Conservation (phyloP, 1,140 invertebrate species). For the Euschistus heros region DNA sequence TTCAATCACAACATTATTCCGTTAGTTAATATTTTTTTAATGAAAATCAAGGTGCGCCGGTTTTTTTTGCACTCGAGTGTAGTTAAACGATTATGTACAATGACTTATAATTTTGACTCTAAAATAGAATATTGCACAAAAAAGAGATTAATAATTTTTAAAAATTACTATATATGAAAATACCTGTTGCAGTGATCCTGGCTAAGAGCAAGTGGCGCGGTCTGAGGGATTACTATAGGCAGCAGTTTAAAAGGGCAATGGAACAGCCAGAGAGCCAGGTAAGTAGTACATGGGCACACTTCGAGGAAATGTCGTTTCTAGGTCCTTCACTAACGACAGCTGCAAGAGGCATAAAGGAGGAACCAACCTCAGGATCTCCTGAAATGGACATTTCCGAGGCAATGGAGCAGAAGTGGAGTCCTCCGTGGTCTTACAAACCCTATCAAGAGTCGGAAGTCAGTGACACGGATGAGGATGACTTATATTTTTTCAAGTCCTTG, state of each 20-base stretch:
- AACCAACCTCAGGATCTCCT: background rate
- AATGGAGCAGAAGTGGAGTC: constrained; percentile 9
- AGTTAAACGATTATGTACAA: too few relatives aligned
- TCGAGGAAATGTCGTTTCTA: constrained; percentile 24
- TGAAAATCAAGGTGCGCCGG: too few relatives aligned
- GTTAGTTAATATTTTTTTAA: too few relatives aligned
- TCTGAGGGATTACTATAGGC: constrained; percentile 25
- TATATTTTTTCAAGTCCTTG: constrained; percentile 24
- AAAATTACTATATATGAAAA: too few relatives aligned
- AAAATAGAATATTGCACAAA: too few relatives aligned
- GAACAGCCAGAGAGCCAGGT: constrained; percentile 5
- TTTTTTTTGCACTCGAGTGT: too few relatives aligned
- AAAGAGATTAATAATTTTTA: too few relatives aligned
- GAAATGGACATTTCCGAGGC: background rate
- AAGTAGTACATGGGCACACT: constrained; percentile 15
- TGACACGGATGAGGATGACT: constrained; percentile 20
- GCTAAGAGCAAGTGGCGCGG: constrained; percentile 27
- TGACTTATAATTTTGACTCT: too few relatives aligned
- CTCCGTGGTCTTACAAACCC: constrained; percentile 1
- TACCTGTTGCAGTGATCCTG: constrained; percentile 17
- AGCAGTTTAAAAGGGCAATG: constrained; percentile 16
- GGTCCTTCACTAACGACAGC: constrained; percentile 10
- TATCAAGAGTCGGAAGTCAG: background rate
- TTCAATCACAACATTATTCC: too few relatives aligned
- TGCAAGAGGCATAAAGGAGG: background rate